phyloP scores from a whole-genome alignment of 2,113 vertebrate genomes.

The Ia io region DNA sequence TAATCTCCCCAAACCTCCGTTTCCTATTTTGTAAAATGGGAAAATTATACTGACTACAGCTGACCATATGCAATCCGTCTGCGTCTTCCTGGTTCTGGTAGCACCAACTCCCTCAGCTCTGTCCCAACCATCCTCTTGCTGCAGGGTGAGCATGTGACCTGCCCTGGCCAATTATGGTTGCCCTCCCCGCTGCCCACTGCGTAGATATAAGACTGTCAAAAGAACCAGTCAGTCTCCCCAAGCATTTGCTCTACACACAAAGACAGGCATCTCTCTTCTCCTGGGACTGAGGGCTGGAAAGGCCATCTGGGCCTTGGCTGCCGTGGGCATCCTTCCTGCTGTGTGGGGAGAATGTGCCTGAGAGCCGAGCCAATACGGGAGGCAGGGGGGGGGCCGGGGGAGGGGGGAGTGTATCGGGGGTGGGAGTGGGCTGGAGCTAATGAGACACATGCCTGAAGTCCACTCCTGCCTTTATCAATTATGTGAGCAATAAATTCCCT shows the following conservation, averaged over 20 bases:
- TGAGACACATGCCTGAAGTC: not conserved
- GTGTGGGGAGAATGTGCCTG: not conserved
- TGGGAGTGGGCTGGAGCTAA: not conserved
- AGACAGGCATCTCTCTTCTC: not conserved
- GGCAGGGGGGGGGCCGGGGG: too few relatives aligned
- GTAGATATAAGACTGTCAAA: not conserved
- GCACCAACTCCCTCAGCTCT: not conserved
- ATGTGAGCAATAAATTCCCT: not conserved
- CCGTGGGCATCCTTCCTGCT: not conserved
- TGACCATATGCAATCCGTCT: not conserved
- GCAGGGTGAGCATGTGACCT: not conserved
- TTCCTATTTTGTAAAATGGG: not conserved
- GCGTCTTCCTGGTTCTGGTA: not conserved
- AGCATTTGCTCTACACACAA: not conserved
- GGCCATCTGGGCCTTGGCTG: not conserved
- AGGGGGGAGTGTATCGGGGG: too few relatives aligned
- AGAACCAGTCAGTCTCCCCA: not conserved
- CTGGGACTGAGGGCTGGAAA: not conserved
- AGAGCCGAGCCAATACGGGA: not conserved
- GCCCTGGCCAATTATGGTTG: not conserved
- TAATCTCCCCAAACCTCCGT: not conserved
- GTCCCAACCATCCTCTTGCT: not conserved
- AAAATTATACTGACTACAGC: not conserved
- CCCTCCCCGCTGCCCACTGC: not conserved
- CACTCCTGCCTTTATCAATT: conserved; percentile 3